These are phyloP conservation scores for Luscinia luscinia DNA, from an alignment of 2,797 vertebrate genomes.

Conservation along the genomic window DNA sequence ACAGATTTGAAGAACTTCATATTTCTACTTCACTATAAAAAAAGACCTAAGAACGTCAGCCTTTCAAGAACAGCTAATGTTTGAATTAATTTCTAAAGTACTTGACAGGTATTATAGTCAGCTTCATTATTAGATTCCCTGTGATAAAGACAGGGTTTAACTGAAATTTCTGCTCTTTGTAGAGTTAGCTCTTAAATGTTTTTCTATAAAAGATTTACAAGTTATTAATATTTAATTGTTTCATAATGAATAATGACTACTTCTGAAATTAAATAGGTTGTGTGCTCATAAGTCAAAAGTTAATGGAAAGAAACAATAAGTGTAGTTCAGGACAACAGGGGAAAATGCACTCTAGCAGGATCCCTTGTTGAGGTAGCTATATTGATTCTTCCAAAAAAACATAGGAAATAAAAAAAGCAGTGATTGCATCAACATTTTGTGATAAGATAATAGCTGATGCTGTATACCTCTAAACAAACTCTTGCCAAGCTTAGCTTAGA, in stretches of 20 bases:
- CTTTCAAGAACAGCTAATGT: not conserved
- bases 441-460: not conserved
- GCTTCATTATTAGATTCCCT: slow-evolving; percentile 8
- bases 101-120: not conserved
- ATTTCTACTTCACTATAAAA: not conserved
- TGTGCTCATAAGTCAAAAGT: not conserved
- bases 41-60: not conserved
- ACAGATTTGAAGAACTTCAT: not conserved
- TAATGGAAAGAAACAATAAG: not conserved
- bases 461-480: not conserved
- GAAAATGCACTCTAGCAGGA: not conserved
- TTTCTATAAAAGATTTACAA: slow-evolving; percentile 18
- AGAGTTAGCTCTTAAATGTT: not conserved
- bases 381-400: not conserved
- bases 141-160: not conserved
- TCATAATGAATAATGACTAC: not conserved
- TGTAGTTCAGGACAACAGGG: not conserved
- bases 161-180: not conserved
- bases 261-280: not conserved
- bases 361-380: not conserved
- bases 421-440: not conserved
- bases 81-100: not conserved
- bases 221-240: slow-evolving; percentile 19
- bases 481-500: not conserved
- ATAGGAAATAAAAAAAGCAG: not conserved